A percentile compares a stretch with the other conserved stretches of the same genome.
Conservation (phyloP, 2,797 vertebrate genomes). For the Cryptoblepharus egeriae region DNA sequence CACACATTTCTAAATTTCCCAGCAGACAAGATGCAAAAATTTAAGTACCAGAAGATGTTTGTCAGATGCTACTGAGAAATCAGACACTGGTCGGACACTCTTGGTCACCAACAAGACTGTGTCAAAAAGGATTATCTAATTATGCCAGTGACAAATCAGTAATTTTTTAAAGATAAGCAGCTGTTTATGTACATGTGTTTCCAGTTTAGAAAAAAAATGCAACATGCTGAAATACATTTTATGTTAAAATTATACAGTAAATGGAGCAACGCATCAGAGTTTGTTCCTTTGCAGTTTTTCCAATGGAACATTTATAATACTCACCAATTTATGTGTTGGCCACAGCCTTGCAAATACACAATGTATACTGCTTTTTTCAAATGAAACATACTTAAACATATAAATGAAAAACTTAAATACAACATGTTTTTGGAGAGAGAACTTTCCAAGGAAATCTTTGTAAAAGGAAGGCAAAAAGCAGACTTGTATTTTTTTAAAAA, state of each 20-base stretch:
- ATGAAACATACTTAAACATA: no score
- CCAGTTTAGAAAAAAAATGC: constrained; percentile 42
- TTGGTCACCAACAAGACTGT: neutral
- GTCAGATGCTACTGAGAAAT: neutral
- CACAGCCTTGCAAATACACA: constrained; percentile 60
- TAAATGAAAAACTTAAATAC: no score
- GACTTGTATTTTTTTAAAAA: neutral
- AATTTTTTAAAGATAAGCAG: constrained; percentile 7
- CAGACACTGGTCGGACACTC: neutral
- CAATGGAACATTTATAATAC: constrained; percentile 33
- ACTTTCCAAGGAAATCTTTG: constrained; percentile 38
- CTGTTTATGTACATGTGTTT: constrained; percentile 25
- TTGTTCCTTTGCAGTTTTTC: constrained; percentile 54
- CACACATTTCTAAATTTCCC: neutral
- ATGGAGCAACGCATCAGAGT: constrained; percentile 64
- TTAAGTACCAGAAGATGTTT: neutral
- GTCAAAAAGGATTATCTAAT: neutral
- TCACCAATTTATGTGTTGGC: constrained; percentile 68
- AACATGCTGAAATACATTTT: constrained; percentile 61
- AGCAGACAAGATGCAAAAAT: no score
- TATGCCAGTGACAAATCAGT: neutral
- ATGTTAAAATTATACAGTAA: constrained; percentile 52
- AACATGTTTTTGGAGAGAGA: no score
- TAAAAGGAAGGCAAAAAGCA: neutral
- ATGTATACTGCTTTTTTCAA: neutral